Base-by-base conservation (phyloP, 2,797 vertebrate genomes). In the Galaxias olidus region DNA sequence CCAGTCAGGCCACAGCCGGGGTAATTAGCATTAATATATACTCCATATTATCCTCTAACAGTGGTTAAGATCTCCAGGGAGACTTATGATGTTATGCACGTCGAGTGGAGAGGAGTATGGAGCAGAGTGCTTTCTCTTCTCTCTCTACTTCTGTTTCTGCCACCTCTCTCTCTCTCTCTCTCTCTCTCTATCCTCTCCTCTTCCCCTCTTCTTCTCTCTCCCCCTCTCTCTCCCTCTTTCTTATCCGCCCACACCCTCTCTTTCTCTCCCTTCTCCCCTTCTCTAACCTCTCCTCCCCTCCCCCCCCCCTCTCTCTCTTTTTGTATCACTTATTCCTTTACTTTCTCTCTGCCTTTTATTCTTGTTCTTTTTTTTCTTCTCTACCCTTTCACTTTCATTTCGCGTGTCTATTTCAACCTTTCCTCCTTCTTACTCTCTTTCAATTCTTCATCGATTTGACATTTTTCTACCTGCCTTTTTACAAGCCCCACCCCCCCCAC, bases 21-120 rank as follows among this genome's bases (percentile, higher is more conserved):
- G 66, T 77, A 72, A 83, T 87, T 85, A 85, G 74, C 79, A 87
- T 88, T 85, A 77, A 83, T 81, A 71, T 84, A 78, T 78, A 65
- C 79, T 84, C 79, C 65, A 80, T 69, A 79, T 83, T 74, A 79
- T 62, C 68, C 65, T 74, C 56, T 74, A n/a, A n/a, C n/a, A 77
- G 74, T 79, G 65, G 17, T 12, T 63, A 50, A 0, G 69, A 20
- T 45, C 69, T 69, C 68, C 61, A 2, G 58, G 61, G 72, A 69
- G 63, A 63, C 50, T 65, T 76, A 79, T 75, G 76, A 73, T 77
- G 54, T 65, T 58, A 71, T 78, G 70, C 77, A 59, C 71, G 72
- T 18, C 65, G 65, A 14, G 40, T 63, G 71, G 68, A 67, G 62
- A 74, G 64, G 59, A 58, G 49, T 65, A 69, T 71, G 59, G 65